Conservation (phyloP, 2,888 invertebrate species). For the Rhorus exstirpatorius region DNA sequence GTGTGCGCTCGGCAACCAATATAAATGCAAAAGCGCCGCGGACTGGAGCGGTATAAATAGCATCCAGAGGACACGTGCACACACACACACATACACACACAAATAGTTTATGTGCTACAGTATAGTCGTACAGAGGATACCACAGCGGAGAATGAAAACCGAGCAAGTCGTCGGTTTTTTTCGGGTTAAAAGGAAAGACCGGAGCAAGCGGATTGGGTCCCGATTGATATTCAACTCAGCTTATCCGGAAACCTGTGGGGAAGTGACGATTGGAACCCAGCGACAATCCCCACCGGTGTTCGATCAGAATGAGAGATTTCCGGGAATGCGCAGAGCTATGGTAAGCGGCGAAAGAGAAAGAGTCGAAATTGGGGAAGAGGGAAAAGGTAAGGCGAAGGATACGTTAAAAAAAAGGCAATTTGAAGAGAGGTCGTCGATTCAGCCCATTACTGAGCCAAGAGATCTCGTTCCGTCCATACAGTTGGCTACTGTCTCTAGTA, state of each 20-base stretch:
- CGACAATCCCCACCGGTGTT: conserved; percentile 62
- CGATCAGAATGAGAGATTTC: conserved; percentile 77
- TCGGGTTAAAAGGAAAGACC: conserved; percentile 71
- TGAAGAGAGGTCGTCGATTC: conserved; percentile 27
- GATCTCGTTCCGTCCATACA: conserved; percentile 2
- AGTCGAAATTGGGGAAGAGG: conserved; percentile 10
- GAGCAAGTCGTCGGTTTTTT: conserved; percentile 42
- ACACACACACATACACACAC: conserved; percentile 1
- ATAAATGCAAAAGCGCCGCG: conserved; percentile 80
- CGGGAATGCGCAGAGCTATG: conserved; percentile 24
- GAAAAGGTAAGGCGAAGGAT: background rate
- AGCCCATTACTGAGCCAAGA: conserved; percentile 43
- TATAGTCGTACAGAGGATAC: conserved; percentile 2
- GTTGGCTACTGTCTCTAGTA: conserved; percentile 7
- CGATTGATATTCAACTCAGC: conserved; percentile 83
- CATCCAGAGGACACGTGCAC: conserved; percentile 33
- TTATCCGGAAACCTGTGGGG: conserved; percentile 78
- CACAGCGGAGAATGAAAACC: conserved; percentile 33
- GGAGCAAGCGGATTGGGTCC: conserved; percentile 64
- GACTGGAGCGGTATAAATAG: conserved; percentile 46
- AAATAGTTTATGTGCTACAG: conserved; percentile 39
- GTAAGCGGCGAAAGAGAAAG: background rate
- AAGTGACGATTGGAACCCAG: conserved; percentile 74
- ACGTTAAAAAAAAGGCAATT: conserved; percentile 10
- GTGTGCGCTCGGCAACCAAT: conserved; percentile 73